Conservation (phyloP, 37 sponge, comb jelly and placozoan genomes). For the Ephydatia muelleri region DNA sequence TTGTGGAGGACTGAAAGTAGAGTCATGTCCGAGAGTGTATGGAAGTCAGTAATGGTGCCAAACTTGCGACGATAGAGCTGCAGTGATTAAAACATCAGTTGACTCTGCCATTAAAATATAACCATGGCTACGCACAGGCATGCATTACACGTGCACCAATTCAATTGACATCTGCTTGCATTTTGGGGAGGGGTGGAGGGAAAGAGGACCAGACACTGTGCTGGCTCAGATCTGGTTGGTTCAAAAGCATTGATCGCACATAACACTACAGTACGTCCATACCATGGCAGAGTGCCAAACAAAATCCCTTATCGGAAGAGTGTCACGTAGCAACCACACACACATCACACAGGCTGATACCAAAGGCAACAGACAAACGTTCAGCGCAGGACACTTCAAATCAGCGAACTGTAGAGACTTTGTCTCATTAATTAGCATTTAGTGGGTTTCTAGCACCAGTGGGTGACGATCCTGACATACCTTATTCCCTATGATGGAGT, state of each 20-base stretch:
- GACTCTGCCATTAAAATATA: neutral
- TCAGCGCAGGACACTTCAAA: no score
- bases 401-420: no score
- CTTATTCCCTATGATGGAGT: conserved; percentile 81
- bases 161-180: no score
- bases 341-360: neutral
- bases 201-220: neutral
- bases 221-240: neutral
- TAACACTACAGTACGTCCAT: neutral
- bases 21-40: conserved; percentile 81
- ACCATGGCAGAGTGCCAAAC: neutral
- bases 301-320: no score
- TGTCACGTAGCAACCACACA: neutral
- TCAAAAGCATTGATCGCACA: no score
- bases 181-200: neutral
- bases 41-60: conserved; percentile 80
- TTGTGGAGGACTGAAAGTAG: conserved; percentile 81
- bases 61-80: conserved; percentile 72
- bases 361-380: neutral
- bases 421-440: neutral
- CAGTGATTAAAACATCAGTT: no score
- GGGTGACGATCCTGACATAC: conserved; percentile 19
- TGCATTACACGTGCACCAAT: no score
- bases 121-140: no score
- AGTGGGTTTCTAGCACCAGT: neutral